Conservation (phyloP, 2,113 vertebrate species). For the Barbus barbus region DNA sequence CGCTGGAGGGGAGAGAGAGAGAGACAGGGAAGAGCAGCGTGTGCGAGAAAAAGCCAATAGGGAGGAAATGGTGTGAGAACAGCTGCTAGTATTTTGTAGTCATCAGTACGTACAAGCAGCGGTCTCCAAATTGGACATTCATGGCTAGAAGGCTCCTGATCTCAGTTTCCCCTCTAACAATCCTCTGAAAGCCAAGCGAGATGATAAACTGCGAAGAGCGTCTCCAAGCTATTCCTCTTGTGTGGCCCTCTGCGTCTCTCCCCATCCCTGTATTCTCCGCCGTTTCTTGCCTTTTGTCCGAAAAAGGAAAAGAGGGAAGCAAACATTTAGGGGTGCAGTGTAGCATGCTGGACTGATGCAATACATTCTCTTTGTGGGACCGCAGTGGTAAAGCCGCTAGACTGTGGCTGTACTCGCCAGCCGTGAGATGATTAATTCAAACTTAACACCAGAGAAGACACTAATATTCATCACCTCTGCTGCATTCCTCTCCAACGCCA, state of each 20-base stretch:
- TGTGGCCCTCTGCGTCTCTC: slow-evolving; percentile 6
- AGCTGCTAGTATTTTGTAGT: slow-evolving; percentile 44
- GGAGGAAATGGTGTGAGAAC: slow-evolving; percentile 46
- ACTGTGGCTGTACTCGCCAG: slow-evolving; percentile 47
- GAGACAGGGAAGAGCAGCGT: background rate
- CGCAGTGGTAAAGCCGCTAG: slow-evolving; percentile 46
- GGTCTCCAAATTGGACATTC: slow-evolving; percentile 49
- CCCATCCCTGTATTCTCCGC: slow-evolving; percentile 20
- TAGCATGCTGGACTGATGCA: slow-evolving; percentile 29
- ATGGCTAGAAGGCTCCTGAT: slow-evolving; percentile 53
- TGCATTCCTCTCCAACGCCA: slow-evolving; percentile 42
- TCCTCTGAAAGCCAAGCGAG: slow-evolving; percentile 41
- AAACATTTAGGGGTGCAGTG: slow-evolving; percentile 33
- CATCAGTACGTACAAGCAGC: slow-evolving; percentile 46
- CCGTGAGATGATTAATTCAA: slow-evolving; percentile 58
- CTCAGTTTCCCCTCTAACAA: slow-evolving; percentile 43
- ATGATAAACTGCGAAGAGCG: slow-evolving; percentile 39
- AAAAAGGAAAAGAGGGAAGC: slow-evolving; percentile 20
- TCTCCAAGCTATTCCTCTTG: slow-evolving; percentile 42
- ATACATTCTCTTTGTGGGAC: slow-evolving; percentile 40
- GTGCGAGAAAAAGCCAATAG: slow-evolving; percentile 19
- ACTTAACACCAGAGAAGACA: slow-evolving; percentile 57
- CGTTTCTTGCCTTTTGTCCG: slow-evolving; percentile 58
- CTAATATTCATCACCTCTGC: slow-evolving; percentile 57
- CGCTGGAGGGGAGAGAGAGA: slow-evolving; percentile 29